These are phyloP conservation scores for Microctonus brassicae DNA, from an alignment of 2,888 invertebrate genomes.

Conservation along the genomic window DNA sequence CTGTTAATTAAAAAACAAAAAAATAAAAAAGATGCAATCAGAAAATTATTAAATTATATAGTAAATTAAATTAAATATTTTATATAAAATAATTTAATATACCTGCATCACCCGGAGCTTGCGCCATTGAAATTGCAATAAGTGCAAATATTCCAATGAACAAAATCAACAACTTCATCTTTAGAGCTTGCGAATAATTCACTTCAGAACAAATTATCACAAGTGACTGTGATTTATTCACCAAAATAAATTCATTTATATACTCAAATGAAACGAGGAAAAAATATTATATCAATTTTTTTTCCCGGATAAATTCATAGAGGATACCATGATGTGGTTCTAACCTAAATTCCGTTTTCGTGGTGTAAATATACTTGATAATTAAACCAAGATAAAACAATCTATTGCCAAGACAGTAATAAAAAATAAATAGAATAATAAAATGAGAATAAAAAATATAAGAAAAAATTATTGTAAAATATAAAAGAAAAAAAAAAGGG, in stretches of 20 bases:
- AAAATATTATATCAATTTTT: background rate
- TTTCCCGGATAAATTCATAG: background rate
- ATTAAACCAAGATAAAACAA: background rate
- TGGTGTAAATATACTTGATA: background rate
- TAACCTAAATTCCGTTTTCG: background rate
- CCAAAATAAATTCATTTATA: background rate
- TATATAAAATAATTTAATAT: background rate
- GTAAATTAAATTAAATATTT: background rate
- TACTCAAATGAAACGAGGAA: background rate
- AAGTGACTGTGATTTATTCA: background rate
- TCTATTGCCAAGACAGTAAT: background rate
- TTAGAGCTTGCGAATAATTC: background rate
- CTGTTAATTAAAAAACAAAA: background rate
- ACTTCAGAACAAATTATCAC: background rate
- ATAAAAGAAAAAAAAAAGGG: background rate
- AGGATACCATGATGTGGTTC: background rate
- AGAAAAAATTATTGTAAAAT: background rate
- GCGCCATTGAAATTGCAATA: background rate
- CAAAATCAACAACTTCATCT: constrained; percentile 2
- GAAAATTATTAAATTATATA: background rate
- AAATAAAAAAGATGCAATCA: background rate
- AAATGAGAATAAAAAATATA: background rate
- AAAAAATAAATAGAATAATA: background rate
- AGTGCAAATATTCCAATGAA: constrained; percentile 3
- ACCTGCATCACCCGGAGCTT: background rate